phyloP scores from a whole-genome alignment of 1,140 invertebrate species.

The Macrobrachium rosenbergii region DNA sequence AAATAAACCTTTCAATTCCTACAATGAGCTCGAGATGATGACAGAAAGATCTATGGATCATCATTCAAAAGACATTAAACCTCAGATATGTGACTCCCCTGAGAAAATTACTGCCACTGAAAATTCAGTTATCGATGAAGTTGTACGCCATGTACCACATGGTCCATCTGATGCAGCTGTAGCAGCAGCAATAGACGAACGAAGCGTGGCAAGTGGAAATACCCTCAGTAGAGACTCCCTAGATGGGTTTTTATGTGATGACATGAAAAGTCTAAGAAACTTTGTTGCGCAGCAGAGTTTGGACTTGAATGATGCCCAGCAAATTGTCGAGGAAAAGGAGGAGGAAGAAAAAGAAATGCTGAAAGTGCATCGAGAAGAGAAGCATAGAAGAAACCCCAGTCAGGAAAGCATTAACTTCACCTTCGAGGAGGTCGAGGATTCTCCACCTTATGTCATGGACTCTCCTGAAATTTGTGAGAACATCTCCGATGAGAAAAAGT shows the following conservation, averaged over 20 bases:
- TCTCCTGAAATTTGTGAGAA: not conserved
- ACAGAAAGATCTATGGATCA: not conserved
- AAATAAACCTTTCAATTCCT: conserved; percentile 46
- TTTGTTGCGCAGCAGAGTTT: conserved; percentile 36
- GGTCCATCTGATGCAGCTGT: not conserved
- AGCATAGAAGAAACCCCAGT: not conserved
- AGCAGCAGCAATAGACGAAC: too few relatives aligned
- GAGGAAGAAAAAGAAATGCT: not conserved
- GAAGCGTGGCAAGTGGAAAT: conserved; percentile 5
- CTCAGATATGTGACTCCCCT: too few relatives aligned
- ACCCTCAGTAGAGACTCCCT: conserved; percentile 50
- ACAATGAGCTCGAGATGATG: conserved; percentile 35
- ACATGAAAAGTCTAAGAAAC: conserved; percentile 48
- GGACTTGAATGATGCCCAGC: not conserved
- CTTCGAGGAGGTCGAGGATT: conserved; percentile 30
- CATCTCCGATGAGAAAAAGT: conserved; percentile 8
- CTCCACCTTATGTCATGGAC: not conserved
- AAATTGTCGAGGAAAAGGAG: not conserved
- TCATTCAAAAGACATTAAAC: too few relatives aligned
- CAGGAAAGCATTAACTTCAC: conserved; percentile 41
- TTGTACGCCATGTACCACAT: not conserved
- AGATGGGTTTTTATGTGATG: conserved; percentile 27
- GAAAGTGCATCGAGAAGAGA: not conserved
- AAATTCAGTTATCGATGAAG: not conserved
- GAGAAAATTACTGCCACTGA: not conserved